Percentiles rank a stretch among this genome's conserved stretches.
Evolutionary conservation across 2,888 invertebrate genomes (phyloP).

Genomic region (Ommatoiulus sabulosus): DNA sequence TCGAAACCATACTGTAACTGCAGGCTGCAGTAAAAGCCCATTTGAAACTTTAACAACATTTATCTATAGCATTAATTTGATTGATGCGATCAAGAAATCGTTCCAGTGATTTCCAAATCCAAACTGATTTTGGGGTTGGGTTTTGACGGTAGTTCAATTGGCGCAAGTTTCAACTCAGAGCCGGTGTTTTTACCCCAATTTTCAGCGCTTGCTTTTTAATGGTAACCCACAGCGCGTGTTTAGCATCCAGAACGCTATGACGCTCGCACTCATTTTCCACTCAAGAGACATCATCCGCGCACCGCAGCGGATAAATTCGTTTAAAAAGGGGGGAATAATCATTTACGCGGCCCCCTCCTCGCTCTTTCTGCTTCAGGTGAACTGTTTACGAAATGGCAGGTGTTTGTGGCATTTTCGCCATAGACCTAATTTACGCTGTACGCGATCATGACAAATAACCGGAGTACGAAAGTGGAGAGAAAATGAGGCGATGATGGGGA

Average conservation of each 20-base stretch:
- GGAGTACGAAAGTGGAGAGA: constrained; percentile 33
- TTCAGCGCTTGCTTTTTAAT: not conserved
- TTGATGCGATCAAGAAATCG: too few species aligned
- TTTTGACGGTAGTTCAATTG: too few species aligned
- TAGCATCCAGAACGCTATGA: not conserved
- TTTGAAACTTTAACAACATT: too few species aligned
- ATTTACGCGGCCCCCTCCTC: not conserved
- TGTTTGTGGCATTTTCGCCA: constrained; percentile 17
- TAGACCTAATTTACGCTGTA: constrained; percentile 35
- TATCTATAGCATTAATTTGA: too few species aligned
- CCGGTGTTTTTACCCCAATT: not conserved
- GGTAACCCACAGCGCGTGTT: not conserved
- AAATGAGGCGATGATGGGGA: constrained; percentile 35
- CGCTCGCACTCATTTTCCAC: not conserved
- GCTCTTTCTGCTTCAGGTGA: not conserved
- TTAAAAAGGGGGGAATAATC: constrained; percentile 23
- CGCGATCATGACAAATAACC: constrained; percentile 34
- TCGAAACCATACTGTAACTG: too few species aligned
- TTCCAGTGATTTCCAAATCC: too few species aligned
- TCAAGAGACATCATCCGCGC: not conserved
- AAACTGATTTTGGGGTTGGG: too few species aligned
- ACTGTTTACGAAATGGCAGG: constrained; percentile 30
- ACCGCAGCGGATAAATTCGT: not conserved
- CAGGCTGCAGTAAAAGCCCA: too few species aligned
- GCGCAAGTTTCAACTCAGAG: too few species aligned